Conservation (phyloP, 2,888 invertebrate genomes). For the Nowickia ferox region DNA sequence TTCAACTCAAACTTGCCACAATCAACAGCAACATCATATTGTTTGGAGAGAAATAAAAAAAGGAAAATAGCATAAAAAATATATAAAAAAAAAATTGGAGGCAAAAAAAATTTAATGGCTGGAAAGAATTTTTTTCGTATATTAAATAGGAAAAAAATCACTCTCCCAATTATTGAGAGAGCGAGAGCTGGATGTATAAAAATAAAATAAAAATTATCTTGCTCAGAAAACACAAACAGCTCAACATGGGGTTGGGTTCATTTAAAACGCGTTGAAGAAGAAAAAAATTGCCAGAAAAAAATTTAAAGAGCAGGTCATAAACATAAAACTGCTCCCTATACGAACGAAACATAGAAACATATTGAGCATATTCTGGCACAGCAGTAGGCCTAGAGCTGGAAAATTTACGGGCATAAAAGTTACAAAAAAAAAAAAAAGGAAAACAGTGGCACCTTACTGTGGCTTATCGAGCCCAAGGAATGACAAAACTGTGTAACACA, state of each 20-base stretch:
- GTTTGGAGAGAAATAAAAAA: slow-evolving; percentile 46
- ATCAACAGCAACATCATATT: slow-evolving; percentile 57
- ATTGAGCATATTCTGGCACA: slow-evolving; percentile 53
- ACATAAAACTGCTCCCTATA: slow-evolving; percentile 45
- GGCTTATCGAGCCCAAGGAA: slow-evolving; percentile 7
- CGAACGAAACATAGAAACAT: slow-evolving; percentile 5
- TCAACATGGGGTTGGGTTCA: slow-evolving; percentile 70
- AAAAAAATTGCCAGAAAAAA: slow-evolving; percentile 28
- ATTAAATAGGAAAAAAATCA: slow-evolving; percentile 10
- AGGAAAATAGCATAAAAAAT: slow-evolving; percentile 49
- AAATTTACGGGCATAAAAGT: slow-evolving; percentile 2
- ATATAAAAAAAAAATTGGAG: slow-evolving; percentile 50
- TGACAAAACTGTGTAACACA: not conserved
- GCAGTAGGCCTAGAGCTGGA: slow-evolving; percentile 55
- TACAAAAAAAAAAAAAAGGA: not conserved
- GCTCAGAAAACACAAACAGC: slow-evolving; percentile 41
- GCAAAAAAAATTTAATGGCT: slow-evolving; percentile 25
- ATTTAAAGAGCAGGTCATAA: slow-evolving; percentile 59
- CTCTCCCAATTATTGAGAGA: slow-evolving; percentile 42
- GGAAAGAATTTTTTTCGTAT: slow-evolving; percentile 23
- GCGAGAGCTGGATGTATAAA: slow-evolving; percentile 27
- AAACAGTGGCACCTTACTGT: slow-evolving; percentile 50
- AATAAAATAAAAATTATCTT: slow-evolving; percentile 1
- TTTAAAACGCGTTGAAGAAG: slow-evolving; percentile 21
- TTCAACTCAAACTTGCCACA: slow-evolving; percentile 60